Evolutionary conservation across 2,797 vertebrate species (phyloP), one percentile per base, ranked within the genome.

Genomic region (Poeciliopsis turneri): DNA sequence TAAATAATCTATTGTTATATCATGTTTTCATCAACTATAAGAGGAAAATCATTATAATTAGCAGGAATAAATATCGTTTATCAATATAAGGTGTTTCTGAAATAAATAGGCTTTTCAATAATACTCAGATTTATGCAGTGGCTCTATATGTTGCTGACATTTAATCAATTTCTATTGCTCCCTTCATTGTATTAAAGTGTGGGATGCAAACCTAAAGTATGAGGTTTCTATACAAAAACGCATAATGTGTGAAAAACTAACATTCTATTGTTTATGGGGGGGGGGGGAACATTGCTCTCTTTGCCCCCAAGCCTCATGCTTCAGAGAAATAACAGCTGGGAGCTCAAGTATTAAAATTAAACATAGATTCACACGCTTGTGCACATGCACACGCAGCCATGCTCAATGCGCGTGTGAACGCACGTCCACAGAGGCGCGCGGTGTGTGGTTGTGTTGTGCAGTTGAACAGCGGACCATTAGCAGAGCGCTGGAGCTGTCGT

Each of bases 391-490:
- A 55, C 9, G 13, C 73, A 43, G 30, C 43, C 59, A 30, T 66
- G 61, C 73, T 72, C 51, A 72, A 39, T n/a, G 76, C 75, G 71
- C 43, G 9, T 72, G 71, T 6, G 51, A 77, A 85, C 1, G 3
- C 43, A 47, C 16, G 57, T 59, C 57, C 69, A 68, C 74, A 80
- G 1, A 77, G 64, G 49, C 41, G 16, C 45, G 59, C 66, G 45
- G 81, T 66, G 77, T 0, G 46, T 7, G 78, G 81, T 47, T 83
- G 78, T 76, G 74, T 75, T 82, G 76, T 55, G 74, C 64, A 47
- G 59, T 20, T 72, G 69, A 85, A 79, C 77, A 82, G 88, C 78
- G 72, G 76, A 76, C 73, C 79, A 82, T 87, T 84, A 86, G 79
- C n/a, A 0, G 77, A 78, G 80, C 74, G 70, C 64, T 77, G 76